Evolutionary conservation across 1,140 invertebrate species (phyloP).

Genomic region (Brachionus paranguensis): DNA sequence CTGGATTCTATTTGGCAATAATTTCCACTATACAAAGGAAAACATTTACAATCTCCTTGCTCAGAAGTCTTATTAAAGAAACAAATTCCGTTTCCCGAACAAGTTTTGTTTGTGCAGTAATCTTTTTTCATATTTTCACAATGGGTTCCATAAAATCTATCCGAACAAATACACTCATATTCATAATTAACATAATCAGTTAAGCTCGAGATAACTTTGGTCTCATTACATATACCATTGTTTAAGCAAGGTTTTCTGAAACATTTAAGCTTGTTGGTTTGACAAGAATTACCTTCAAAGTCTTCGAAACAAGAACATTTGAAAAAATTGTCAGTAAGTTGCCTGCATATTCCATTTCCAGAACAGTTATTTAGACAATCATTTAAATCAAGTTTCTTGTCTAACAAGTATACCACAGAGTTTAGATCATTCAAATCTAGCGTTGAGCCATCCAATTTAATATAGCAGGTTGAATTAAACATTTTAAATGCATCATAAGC

Average conservation of each 20-base stretch:
- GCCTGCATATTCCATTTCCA: background rate
- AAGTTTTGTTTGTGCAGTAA: background rate
- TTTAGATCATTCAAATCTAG: background rate
- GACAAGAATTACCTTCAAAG: background rate
- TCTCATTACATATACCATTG: background rate
- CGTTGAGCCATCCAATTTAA: background rate
- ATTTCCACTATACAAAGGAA: background rate
- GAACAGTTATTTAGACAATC: background rate
- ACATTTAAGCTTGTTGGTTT: background rate
- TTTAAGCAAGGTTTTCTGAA: background rate
- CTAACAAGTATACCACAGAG: background rate
- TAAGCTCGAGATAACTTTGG: background rate
- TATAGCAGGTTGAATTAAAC: background rate
- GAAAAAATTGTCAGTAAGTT: background rate
- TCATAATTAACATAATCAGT: background rate
- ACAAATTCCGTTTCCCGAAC: background rate
- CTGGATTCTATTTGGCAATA: constrained; percentile 19
- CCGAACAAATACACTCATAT: background rate
- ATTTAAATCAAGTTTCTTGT: background rate
- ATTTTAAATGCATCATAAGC: background rate
- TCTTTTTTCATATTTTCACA: background rate
- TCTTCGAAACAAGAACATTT: background rate
- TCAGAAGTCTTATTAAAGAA: background rate
- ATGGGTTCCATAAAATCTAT: background rate
- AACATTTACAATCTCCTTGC: background rate